Conservation (phyloP, 2,888 invertebrate genomes). For the Acrobasis repandana region DNA sequence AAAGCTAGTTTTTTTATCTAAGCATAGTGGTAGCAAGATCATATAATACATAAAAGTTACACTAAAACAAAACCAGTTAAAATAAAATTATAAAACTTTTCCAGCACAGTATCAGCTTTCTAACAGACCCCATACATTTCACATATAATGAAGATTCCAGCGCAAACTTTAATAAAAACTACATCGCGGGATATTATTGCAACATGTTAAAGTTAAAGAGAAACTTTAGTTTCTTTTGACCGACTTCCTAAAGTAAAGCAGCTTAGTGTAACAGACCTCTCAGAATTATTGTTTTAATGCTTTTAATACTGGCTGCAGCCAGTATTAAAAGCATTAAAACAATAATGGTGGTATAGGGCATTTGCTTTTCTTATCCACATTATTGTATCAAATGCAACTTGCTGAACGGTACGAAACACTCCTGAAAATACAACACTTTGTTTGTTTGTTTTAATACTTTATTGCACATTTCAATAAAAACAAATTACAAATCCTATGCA, state of each 20-base stretch:
- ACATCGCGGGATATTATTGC: not conserved
- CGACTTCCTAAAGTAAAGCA: not conserved
- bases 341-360: too few species aligned
- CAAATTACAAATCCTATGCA: too few species aligned
- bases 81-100: not conserved
- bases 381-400: too few species aligned
- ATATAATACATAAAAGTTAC: too few species aligned
- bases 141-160: not conserved
- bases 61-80: too few species aligned
- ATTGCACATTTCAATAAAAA: too few species aligned
- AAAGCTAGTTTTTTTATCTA: too few species aligned
- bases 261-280: slow-evolving; percentile 4
- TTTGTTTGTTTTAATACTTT: too few species aligned
- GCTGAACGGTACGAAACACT: too few species aligned
- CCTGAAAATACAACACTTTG: too few species aligned
- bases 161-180: slow-evolving; percentile 4
- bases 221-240: not conserved
- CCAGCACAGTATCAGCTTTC: not conserved
- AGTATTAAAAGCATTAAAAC: too few species aligned
- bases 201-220: slow-evolving; percentile 4
- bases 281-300: slow-evolving; percentile 17
- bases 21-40: too few species aligned
- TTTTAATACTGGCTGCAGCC: not conserved
- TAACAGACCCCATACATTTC: not conserved
- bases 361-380: not conserved